Conservation (phyloP, 92 coral and sea anemone genomes). For the Isaurus tuberculatus region DNA sequence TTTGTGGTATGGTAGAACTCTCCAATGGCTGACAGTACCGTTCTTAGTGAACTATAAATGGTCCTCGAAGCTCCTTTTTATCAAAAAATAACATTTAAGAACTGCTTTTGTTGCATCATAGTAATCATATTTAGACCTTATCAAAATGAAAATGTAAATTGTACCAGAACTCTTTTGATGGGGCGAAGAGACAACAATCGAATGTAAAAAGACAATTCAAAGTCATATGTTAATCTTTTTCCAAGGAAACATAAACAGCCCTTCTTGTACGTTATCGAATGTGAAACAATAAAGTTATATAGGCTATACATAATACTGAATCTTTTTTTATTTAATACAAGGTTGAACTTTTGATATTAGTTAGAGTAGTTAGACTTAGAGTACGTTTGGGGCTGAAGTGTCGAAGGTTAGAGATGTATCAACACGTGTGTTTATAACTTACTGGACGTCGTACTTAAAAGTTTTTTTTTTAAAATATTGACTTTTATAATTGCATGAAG, state of each 20-base stretch:
- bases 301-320: too few species aligned
- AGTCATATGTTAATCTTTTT: not conserved
- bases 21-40: not conserved
- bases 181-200: too few species aligned
- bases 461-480: not conserved
- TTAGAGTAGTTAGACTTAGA: too few species aligned
- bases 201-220: not conserved
- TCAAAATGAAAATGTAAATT: constrained; percentile 6
- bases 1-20: not conserved
- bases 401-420: too few species aligned
- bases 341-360: too few species aligned
- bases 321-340: too few species aligned
- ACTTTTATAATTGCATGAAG: not conserved
- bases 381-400: too few species aligned
- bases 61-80: not conserved
- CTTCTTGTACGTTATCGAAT: not conserved
- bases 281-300: constrained; percentile 10
- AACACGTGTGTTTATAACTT: too few species aligned
- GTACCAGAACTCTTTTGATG: not conserved
- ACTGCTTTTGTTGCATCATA: not conserved
- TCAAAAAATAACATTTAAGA: not conserved
- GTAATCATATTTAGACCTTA: not conserved
- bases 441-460: not conserved
- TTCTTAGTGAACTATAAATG: not conserved
- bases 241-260: not conserved